Evolutionary conservation across 2,888 invertebrate genomes (phyloP).

Genomic region (Deladenus siricidicola): DNA sequence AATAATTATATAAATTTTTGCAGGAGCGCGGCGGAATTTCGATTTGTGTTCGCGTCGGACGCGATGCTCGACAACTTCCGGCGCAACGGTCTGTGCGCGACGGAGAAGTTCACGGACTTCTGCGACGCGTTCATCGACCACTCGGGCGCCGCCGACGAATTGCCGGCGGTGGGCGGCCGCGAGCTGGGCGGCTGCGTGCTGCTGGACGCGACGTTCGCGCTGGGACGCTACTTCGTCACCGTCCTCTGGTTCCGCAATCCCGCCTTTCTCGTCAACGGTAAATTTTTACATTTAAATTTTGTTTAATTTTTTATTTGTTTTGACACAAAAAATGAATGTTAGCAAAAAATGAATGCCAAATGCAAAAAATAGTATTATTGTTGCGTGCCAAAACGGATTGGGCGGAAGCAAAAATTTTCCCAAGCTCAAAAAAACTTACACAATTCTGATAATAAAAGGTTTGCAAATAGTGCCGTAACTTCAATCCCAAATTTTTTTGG

Average conservation of each 20-base stretch:
- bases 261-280: conserved; percentile 7
- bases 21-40: not conserved
- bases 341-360: too few relatives aligned
- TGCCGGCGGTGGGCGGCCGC: not conserved
- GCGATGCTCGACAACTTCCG: conserved; percentile 15
- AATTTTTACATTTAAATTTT: not conserved
- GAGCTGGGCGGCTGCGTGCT: conserved; percentile 15
- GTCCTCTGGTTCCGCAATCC: conserved; percentile 17
- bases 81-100: conserved; percentile 13
- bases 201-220: conserved; percentile 3
- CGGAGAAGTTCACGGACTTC: conserved; percentile 3
- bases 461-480: too few relatives aligned
- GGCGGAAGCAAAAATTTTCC: too few relatives aligned
- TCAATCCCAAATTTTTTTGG: too few relatives aligned
- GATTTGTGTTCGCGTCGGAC: conserved; percentile 6
- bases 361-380: too few relatives aligned
- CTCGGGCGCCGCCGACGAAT: not conserved
- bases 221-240: conserved; percentile 9
- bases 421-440: too few relatives aligned
- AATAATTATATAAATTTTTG: not conserved
- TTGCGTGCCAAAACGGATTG: too few relatives aligned
- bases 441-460: too few relatives aligned
- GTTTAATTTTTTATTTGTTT: too few relatives aligned
- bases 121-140: conserved; percentile 13
- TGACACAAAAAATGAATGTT: too few relatives aligned